Evolutionary conservation across 2,888 invertebrate genomes (phyloP).

Genomic region (Hydraecia micacea): DNA sequence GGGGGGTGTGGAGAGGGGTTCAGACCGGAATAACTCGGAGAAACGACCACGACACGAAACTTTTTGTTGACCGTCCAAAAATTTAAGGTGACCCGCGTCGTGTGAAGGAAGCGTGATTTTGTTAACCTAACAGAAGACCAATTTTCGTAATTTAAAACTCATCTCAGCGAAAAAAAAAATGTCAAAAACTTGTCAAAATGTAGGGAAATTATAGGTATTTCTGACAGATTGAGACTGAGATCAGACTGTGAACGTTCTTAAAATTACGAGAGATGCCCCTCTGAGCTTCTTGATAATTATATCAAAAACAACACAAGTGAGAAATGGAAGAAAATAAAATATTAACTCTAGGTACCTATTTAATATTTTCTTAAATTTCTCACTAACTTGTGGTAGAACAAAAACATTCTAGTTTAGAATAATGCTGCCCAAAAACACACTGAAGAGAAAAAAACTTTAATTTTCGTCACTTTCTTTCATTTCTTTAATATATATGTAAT

Average conservation of each 20-base stretch:
- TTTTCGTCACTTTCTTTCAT: not conserved
- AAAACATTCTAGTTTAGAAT: not conserved
- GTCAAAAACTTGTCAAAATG: too few species aligned
- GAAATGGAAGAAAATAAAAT: not conserved
- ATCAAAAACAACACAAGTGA: not conserved
- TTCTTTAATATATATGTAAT: not conserved
- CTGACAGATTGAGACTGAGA: too few species aligned
- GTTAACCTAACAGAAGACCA: not conserved
- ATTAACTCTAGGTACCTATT: too few species aligned
- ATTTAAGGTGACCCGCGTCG: not conserved
- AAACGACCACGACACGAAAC: not conserved
- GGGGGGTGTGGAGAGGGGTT: too few species aligned
- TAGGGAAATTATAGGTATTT: too few species aligned
- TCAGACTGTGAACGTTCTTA: too few species aligned
- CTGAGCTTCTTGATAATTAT: not conserved
- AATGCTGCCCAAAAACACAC: not conserved
- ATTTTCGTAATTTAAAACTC: too few species aligned
- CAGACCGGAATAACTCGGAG: too few species aligned
- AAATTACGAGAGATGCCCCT: too few species aligned
- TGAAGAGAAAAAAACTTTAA: not conserved
- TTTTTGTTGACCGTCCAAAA: not conserved
- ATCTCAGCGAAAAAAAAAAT: too few species aligned
- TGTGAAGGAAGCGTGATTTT: not conserved
- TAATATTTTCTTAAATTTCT: too few species aligned
- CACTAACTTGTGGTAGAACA: too few species aligned